Percentiles rank a stretch among this genome's conserved stretches.
Conservation (phyloP, 2,797 vertebrate genomes). For the Lacerta viridis region DNA sequence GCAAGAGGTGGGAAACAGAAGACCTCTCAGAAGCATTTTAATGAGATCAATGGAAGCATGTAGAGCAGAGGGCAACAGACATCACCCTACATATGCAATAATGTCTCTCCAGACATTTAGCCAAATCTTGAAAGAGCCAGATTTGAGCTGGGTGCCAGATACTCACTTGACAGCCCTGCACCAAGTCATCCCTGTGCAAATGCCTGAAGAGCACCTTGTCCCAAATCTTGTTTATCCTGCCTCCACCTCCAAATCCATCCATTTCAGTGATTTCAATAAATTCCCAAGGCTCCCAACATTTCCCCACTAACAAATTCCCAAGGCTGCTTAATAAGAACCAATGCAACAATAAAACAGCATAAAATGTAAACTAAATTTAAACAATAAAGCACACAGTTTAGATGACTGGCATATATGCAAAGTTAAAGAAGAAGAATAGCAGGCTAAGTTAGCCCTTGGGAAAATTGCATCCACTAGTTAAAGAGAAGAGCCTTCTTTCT, state of each 20-base stretch:
- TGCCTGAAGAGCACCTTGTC: too few relatives aligned
- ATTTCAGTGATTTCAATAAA: neutral
- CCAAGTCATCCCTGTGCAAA: too few relatives aligned
- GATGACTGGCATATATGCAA: neutral
- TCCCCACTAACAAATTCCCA: neutral
- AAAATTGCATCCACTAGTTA: neutral
- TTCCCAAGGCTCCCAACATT: neutral
- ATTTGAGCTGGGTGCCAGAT: too few relatives aligned
- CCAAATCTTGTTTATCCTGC: too few relatives aligned
- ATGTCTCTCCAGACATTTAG: too few relatives aligned
- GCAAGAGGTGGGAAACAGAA: neutral
- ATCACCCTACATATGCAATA: too few relatives aligned
- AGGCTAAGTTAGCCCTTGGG: neutral
- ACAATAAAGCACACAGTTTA: neutral
- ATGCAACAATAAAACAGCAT: neutral
- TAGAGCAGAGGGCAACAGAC: too few relatives aligned
- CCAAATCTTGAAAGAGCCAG: too few relatives aligned
- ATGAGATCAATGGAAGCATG: neutral
- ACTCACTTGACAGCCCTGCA: too few relatives aligned
- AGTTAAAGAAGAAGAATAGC: neutral
- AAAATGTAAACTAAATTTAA: too few relatives aligned
- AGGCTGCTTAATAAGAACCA: neutral
- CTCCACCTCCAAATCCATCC: neutral
- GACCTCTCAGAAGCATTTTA: neutral
- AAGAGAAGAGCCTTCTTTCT: neutral